A percentile compares a stretch with the other conserved stretches of the same genome.
Conservation (phyloP, 2,888 invertebrate species). For the Melanostoma scalare region DNA sequence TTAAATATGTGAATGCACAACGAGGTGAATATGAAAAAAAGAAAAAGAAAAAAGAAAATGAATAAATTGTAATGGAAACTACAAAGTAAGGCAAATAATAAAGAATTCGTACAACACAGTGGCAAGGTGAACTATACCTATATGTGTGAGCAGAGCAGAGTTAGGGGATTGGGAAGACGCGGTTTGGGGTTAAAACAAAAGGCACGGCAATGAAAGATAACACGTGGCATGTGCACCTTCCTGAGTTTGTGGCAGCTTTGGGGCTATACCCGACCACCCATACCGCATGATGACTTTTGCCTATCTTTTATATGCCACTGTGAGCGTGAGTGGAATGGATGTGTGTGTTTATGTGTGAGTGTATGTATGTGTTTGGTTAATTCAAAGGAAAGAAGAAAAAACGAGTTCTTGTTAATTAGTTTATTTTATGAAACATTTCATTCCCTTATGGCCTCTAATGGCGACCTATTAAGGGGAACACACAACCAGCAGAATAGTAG, state of each 20-base stretch:
- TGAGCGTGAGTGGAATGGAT: no score
- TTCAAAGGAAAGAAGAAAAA: conserved; percentile 60
- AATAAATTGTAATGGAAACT: conserved; percentile 72
- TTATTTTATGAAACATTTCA: conserved; percentile 73
- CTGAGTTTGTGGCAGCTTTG: conserved; percentile 22
- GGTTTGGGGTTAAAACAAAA: conserved; percentile 53
- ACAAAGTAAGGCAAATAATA: conserved; percentile 72
- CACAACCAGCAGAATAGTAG: conserved; percentile 40
- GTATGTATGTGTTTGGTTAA: conserved; percentile 52
- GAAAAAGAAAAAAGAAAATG: conserved; percentile 16
- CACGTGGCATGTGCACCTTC: conserved; percentile 59
- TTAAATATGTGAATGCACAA: conserved; percentile 72
- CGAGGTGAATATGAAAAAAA: conserved; percentile 58
- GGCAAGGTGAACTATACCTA: conserved; percentile 16
- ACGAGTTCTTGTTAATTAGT: conserved; percentile 71
- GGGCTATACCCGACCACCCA: conserved; percentile 14
- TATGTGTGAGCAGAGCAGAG: neutral
- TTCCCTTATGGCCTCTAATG: conserved; percentile 73
- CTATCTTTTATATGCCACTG: neutral
- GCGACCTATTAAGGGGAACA: conserved; percentile 71
- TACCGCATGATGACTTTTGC: conserved; percentile 47
- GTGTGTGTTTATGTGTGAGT: conserved; percentile 21
- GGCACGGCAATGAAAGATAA: conserved; percentile 72
- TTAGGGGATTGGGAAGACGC: neutral
- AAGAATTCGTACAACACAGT: conserved; percentile 43